phyloP scores from a whole-genome alignment of 2,113 vertebrate genomes.

The Poeciliopsis retropinna region DNA sequence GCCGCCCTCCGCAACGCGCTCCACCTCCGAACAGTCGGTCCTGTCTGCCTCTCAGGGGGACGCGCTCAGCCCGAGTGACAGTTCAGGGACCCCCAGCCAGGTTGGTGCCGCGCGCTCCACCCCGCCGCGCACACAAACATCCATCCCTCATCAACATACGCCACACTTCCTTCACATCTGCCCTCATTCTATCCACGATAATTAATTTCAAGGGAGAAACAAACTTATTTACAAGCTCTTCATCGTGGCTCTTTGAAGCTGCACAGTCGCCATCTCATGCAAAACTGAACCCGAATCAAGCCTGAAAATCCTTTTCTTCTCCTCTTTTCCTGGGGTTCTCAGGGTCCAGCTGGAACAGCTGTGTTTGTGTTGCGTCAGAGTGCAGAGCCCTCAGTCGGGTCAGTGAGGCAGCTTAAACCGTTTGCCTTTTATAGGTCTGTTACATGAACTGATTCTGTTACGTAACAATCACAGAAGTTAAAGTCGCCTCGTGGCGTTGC shows the following conservation, averaged over 20 bases:
- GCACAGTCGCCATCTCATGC: slow-evolving; percentile 2
- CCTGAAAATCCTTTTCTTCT: slow-evolving; percentile 5
- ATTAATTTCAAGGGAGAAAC: slow-evolving; percentile 55
- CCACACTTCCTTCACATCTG: slow-evolving; percentile 51
- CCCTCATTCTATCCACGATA: slow-evolving; percentile 58
- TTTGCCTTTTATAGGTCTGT: slow-evolving; percentile 70
- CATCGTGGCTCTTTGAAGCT: background rate
- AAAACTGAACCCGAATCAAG: slow-evolving; percentile 27
- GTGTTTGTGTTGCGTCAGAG: slow-evolving; percentile 11
- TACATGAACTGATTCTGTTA: slow-evolving; percentile 68
- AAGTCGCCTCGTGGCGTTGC: slow-evolving; percentile 54
- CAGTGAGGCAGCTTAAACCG: slow-evolving; percentile 62
- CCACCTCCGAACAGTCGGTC: slow-evolving; percentile 81
- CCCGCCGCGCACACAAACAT: slow-evolving; percentile 2
- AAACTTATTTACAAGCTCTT: slow-evolving; percentile 25
- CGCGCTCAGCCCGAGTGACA: slow-evolving; percentile 79
- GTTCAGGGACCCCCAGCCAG: slow-evolving; percentile 85
- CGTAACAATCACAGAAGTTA: slow-evolving; percentile 59
- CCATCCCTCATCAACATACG: slow-evolving; percentile 23
- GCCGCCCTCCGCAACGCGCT: slow-evolving; percentile 77
- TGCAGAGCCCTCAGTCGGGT: slow-evolving; percentile 20
- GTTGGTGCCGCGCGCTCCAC: slow-evolving; percentile 66
- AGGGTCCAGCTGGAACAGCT: slow-evolving; percentile 48
- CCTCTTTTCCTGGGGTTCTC: background rate
- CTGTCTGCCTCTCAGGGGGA: slow-evolving; percentile 88